Conservation (phyloP, 2,888 invertebrate genomes). For the Xestia xanthographa region DNA sequence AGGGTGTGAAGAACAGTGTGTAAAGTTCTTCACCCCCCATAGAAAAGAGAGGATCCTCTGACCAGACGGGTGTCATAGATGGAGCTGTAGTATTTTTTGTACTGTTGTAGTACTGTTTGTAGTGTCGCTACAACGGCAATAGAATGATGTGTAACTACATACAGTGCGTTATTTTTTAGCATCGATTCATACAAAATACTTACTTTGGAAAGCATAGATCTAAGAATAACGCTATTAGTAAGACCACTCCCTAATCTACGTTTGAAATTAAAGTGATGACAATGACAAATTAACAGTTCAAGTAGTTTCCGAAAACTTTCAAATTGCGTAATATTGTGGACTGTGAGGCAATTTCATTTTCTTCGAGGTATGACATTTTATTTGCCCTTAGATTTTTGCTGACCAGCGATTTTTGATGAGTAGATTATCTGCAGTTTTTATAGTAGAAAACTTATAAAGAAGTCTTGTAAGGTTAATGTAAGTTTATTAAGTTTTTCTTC, state of each 20-base stretch:
- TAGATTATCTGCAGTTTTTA: neutral
- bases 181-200: neutral
- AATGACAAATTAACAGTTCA: constrained; percentile 62
- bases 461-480: neutral
- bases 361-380: neutral
- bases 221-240: constrained; percentile 12
- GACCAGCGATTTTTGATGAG: neutral
- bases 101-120: too few relatives aligned
- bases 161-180: neutral
- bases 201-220: neutral
- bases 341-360: constrained; percentile 4
- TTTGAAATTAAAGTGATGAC: constrained; percentile 59
- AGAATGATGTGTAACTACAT: neutral
- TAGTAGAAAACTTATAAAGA: neutral
- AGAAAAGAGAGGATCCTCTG: too few relatives aligned
- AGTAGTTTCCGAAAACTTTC: constrained; percentile 59
- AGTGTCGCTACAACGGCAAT: neutral
- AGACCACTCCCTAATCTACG: constrained; percentile 36
- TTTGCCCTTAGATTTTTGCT: constrained; percentile 3
- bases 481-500: neutral
- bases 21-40: too few relatives aligned
- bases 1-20: too few relatives aligned
- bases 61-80: too few relatives aligned
- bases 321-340: constrained; percentile 28
- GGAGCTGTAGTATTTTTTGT: too few relatives aligned